A percentile compares a stretch with the other conserved stretches of the same genome.
These are phyloP conservation scores for Lytechinus variegatus DNA, from an alignment of 35 echinoderm and acorn worm genomes.

Conservation along the genomic window DNA sequence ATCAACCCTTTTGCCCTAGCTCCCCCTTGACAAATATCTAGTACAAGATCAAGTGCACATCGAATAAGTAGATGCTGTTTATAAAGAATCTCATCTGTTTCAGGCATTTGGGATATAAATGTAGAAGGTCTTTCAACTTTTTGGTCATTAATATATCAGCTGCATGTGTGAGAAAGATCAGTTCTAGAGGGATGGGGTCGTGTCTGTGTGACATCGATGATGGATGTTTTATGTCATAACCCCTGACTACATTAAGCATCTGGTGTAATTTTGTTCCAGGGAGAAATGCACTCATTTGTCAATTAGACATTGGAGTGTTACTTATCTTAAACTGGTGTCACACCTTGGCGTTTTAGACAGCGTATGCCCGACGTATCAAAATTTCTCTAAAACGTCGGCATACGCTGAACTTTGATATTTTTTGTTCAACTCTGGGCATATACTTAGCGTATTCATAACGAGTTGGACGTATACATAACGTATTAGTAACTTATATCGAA, in stretches of 20 bases:
- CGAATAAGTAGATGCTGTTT: not conserved
- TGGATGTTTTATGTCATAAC: not conserved
- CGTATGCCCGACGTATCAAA: no score
- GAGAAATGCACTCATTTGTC: not conserved
- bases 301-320: not conserved
- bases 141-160: not conserved
- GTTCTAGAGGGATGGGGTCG: not conserved
- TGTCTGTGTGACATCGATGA: not conserved
- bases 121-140: not conserved
- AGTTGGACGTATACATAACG: no score
- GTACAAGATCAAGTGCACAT: not conserved
- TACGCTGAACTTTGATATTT: no score
- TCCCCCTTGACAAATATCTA: not conserved
- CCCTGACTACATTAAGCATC: not conserved
- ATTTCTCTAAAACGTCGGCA: no score
- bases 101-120: not conserved
- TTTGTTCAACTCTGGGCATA: no score
- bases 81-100: not conserved
- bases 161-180: constrained; percentile 10
- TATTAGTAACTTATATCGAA: no score
- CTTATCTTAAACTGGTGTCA: not conserved
- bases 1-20: no score
- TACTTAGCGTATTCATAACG: no score
- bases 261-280: not conserved
- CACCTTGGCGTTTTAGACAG: no score